phyloP scores from a whole-genome alignment of 1,140 invertebrate genomes.

The Nasonia giraulti region DNA sequence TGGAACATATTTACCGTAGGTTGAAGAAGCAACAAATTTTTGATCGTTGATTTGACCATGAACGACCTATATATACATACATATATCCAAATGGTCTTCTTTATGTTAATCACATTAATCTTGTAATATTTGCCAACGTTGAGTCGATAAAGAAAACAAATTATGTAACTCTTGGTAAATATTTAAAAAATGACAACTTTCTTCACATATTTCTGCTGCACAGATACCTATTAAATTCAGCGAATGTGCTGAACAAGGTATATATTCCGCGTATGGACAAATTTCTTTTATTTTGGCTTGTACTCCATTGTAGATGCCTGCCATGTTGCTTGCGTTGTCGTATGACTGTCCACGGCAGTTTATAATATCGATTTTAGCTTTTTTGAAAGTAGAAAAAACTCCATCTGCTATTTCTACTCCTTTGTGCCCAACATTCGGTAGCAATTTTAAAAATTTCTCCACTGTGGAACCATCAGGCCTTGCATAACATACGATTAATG shows the following conservation, averaged over 20 bases:
- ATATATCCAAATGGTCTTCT: not conserved
- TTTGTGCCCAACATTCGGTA: conserved; percentile 31
- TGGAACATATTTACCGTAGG: too few species aligned
- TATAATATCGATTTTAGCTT: not conserved
- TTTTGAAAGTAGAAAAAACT: not conserved
- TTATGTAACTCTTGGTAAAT: not conserved
- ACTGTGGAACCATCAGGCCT: not conserved
- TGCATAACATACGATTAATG: conserved; percentile 38
- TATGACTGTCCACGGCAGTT: conserved; percentile 2
- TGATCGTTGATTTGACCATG: too few species aligned
- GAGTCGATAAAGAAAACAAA: not conserved
- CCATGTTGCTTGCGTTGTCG: not conserved
- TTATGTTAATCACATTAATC: not conserved
- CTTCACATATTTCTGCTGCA: not conserved
- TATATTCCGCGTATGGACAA: conserved; percentile 4
- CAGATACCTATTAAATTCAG: conserved; percentile 1
- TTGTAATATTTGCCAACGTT: not conserved
- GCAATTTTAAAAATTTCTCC: conserved; percentile 39
- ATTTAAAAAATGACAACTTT: conserved; percentile 10
- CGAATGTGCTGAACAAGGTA: conserved; percentile 12
- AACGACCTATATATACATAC: too few species aligned
- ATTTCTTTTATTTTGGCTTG: conserved; percentile 17
- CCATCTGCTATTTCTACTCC: not conserved
- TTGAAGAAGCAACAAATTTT: too few species aligned
- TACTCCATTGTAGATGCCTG: conserved; percentile 6